Evolutionary conservation across 53 echinoderm and acorn worm species (phyloP).

Genomic region (Patiria pectinifera): DNA sequence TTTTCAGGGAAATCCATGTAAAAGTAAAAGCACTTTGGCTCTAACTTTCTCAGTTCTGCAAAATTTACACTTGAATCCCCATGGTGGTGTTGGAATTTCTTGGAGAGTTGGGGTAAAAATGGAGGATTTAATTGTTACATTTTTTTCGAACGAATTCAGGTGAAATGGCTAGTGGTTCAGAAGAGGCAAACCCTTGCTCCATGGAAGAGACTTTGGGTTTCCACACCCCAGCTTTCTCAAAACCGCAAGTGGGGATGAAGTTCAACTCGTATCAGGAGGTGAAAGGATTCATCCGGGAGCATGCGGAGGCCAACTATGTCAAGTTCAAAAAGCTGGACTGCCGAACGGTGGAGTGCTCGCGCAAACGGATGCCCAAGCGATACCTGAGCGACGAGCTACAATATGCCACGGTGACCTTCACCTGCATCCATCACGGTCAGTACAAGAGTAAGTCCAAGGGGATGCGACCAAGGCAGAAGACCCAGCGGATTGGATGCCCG

Average conservation of each 20-base stretch:
- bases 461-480: neutral
- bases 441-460: neutral
- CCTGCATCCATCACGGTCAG: slow-evolving; percentile 36
- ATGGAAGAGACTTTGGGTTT: too few relatives aligned
- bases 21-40: too few relatives aligned
- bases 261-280: slow-evolving; percentile 27
- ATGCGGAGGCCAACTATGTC: slow-evolving; percentile 11
- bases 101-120: too few relatives aligned
- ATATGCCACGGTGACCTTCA: slow-evolving; percentile 1
- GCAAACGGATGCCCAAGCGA: slow-evolving; percentile 25
- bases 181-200: too few relatives aligned
- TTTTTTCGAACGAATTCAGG: too few relatives aligned
- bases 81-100: too few relatives aligned
- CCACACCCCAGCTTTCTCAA: neutral
- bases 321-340: slow-evolving; percentile 28
- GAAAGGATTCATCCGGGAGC: slow-evolving; percentile 15
- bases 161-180: too few relatives aligned
- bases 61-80: too few relatives aligned
- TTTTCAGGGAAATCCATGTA: too few relatives aligned
- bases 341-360: slow-evolving; percentile 12
- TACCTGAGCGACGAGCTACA: neutral
- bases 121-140: too few relatives aligned
- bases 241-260: slow-evolving; percentile 7
- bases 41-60: too few relatives aligned
- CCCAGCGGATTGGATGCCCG: slow-evolving; percentile 22